A percentile compares a stretch with the other conserved stretches of the same genome.
Conservation (phyloP, 2,113 vertebrate genomes). For the Myodes glareolus region DNA sequence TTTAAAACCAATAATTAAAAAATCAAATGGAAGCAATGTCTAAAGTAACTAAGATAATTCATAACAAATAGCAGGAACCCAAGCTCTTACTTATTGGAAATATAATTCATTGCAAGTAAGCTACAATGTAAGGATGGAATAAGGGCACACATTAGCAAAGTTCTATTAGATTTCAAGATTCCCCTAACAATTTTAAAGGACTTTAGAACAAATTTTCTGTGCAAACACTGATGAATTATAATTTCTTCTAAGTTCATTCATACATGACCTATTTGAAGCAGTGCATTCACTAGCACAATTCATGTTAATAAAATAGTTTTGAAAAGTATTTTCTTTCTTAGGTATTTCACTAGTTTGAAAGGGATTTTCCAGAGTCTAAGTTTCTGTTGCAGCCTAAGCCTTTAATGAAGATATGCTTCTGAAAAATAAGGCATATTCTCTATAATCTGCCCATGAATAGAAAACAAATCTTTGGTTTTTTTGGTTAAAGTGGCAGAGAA, state of each 20-base stretch:
- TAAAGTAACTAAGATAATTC: conserved; percentile 73
- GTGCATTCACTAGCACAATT: conserved; percentile 56
- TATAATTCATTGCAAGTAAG: conserved; percentile 59
- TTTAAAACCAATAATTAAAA: conserved; percentile 73
- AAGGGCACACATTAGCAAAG: conserved; percentile 58
- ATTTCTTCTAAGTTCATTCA: conserved; percentile 53
- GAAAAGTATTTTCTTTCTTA: conserved; percentile 64
- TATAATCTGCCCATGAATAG: conserved; percentile 77
- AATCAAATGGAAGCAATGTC: conserved; percentile 64
- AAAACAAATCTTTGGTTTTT: conserved; percentile 88
- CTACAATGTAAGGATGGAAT: conserved; percentile 56
- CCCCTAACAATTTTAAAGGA: conserved; percentile 60
- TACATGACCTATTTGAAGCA: conserved; percentile 67
- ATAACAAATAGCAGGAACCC: conserved; percentile 71
- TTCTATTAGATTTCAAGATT: conserved; percentile 60
- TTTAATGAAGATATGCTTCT: conserved; percentile 67
- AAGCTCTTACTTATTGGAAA: conserved; percentile 62
- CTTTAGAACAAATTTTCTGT: conserved; percentile 58
- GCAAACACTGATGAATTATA: conserved; percentile 50
- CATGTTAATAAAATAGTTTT: conserved; percentile 60
- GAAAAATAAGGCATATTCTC: conserved; percentile 77
- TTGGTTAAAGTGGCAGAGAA: conserved; percentile 77
- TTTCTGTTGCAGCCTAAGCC: conserved; percentile 62
- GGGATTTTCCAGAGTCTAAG: conserved; percentile 58
- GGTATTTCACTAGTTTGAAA: conserved; percentile 64